Evolutionary conservation across 2,888 invertebrate species (phyloP), one percentile per base, ranked within the genome.

Genomic region (Stenchaetothrips biformis): DNA sequence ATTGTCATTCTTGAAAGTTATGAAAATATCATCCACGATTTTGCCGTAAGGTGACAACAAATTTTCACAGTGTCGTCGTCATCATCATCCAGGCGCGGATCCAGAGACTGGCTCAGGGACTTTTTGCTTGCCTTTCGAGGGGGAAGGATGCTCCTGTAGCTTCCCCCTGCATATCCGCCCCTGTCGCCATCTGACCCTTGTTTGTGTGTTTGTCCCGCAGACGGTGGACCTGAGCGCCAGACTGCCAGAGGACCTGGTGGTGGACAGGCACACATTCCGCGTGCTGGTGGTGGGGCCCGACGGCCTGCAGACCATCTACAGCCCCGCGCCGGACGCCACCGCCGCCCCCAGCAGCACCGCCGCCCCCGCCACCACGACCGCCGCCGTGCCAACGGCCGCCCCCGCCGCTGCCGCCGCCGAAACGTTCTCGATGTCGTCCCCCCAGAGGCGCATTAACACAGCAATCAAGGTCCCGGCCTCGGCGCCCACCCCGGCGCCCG

Each of bases 261-360:
- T 86, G 82, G 85, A 85, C 9, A 91, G 91, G 8, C 90, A 91
- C 13, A 88, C 91, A 82, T 88, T 92, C n/a, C 88, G 92, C 80
- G 92, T 92, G 13, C 88, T 92, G 11, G 92, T 92, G 48, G 92
- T 92, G 48, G 91, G 92, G 84, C 91, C 92, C n/a, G 90, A 91
- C 85, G 92, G 92, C 4, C 88, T 92, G 37, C 90, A 92, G 79
- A 92, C 92, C 59, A 92, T 92, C 83, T 92, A 92, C 87, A 92
- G 92, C 84, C 92, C 92, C 0, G 91, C 84, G 77, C 80, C 83
- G 77, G 81, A 83, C 77, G 81, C 83, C 62, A 81, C 84, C 79
- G 83, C 86, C 78, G 83, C 84, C 48, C 86, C 86, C 82, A 86
- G 62, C 62, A 62, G 78, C n/a, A 27, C 80, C 7, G 78, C 62